These are phyloP conservation scores for Pantherophis alleghaniensis DNA, from an alignment of 2,797 vertebrate species.

Conservation along the genomic window DNA sequence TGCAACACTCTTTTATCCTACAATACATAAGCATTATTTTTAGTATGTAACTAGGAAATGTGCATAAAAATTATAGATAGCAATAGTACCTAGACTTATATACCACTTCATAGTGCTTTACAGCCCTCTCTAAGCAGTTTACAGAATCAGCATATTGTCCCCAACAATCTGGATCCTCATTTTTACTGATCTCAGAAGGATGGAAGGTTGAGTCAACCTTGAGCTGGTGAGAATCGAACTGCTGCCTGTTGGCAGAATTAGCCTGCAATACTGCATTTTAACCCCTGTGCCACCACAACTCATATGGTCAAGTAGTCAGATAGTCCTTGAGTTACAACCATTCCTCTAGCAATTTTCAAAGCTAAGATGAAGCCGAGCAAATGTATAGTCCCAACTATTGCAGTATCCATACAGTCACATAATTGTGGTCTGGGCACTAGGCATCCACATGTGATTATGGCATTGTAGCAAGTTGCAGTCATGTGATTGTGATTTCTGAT, in stretches of 20 bases:
- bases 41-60: not conserved
- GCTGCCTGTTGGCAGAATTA: not conserved
- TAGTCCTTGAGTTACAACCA: not conserved
- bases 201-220: not conserved
- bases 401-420: not conserved
- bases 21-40: not conserved
- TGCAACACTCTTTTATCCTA: slow-evolving; percentile 76
- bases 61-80: not conserved
- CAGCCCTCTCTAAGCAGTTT: not conserved
- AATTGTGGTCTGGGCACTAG: not conserved
- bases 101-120: not conserved
- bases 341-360: not conserved
- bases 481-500: not conserved
- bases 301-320: not conserved
- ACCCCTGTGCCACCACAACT: not conserved
- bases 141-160: not conserved
- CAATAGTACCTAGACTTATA: not conserved
- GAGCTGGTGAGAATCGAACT: not conserved
- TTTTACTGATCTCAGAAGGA: not conserved
- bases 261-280: not conserved
- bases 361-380: not conserved
- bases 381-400: not conserved
- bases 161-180: not conserved
- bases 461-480: not conserved
- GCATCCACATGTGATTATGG: not conserved